These are phyloP conservation scores for Silurus asotus DNA, from an alignment of 2,113 vertebrate genomes.

Conservation along the genomic window DNA sequence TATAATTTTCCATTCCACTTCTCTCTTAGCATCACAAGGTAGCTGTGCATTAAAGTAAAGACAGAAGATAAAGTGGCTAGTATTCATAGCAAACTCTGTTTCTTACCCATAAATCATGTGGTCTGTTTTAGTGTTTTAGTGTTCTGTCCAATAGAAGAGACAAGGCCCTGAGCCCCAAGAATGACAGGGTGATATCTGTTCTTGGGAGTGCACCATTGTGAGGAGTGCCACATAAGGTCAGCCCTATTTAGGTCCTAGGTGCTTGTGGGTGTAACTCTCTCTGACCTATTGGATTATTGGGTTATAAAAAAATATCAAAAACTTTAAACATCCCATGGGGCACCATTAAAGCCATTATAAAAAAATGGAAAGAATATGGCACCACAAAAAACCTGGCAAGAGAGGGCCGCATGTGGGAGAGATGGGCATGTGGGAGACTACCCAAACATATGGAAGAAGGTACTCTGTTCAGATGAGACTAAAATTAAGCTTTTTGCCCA, in stretches of 20 bases:
- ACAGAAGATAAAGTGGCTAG: background rate
- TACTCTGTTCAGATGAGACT: too few relatives aligned
- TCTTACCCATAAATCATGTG: background rate
- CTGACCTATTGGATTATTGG: background rate
- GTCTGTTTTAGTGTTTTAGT: too few relatives aligned
- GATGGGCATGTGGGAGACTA: too few relatives aligned
- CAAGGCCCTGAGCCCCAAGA: background rate
- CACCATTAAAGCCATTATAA: too few relatives aligned
- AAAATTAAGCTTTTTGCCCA: too few relatives aligned
- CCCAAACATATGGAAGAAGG: too few relatives aligned
- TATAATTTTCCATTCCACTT: slow-evolving; percentile 7
- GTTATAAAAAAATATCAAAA: too few relatives aligned
- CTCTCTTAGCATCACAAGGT: background rate
- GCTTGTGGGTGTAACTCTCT: background rate
- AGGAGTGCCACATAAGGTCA: too few relatives aligned
- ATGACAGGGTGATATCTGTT: background rate
- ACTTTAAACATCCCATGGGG: too few relatives aligned
- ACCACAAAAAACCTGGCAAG: too few relatives aligned
- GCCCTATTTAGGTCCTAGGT: background rate
- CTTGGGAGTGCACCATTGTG: background rate
- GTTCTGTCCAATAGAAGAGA: background rate
- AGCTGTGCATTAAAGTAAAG: background rate
- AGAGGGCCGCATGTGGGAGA: too few relatives aligned
- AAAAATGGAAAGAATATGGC: too few relatives aligned
- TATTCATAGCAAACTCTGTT: background rate